A percentile compares a stretch with the other conserved stretches of the same genome.
These are phyloP conservation scores for Melanerpes formicivorus DNA, from an alignment of 2,113 vertebrate genomes.

Conservation along the genomic window DNA sequence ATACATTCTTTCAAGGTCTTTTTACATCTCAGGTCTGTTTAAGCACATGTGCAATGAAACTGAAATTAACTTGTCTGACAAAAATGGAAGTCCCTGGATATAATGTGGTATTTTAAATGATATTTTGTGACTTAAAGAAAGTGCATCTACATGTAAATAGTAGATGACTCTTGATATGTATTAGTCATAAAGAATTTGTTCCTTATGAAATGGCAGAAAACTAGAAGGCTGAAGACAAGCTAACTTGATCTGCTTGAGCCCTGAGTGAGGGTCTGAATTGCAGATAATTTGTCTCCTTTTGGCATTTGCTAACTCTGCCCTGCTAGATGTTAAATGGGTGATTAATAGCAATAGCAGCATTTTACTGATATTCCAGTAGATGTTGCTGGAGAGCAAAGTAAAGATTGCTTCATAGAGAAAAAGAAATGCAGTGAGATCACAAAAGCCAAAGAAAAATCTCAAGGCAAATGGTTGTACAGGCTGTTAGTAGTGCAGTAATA, in stretches of 20 bases:
- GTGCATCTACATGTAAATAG: background rate
- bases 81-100: background rate
- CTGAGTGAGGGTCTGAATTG: background rate
- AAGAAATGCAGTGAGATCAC: conserved; percentile 67
- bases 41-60: background rate
- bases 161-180: background rate
- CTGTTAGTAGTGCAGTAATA: conserved; percentile 71
- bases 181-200: background rate
- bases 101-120: background rate
- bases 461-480: conserved; percentile 62
- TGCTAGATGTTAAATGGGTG: conserved; percentile 70
- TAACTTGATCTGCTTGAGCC: background rate
- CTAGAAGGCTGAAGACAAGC: background rate
- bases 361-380: conserved; percentile 85
- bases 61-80: background rate
- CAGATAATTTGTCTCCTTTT: conserved; percentile 23
- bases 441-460: conserved; percentile 64
- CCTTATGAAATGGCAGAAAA: background rate
- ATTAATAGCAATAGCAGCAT: conserved; percentile 79
- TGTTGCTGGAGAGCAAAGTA: conserved; percentile 87
- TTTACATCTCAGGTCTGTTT: background rate
- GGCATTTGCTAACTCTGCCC: conserved; percentile 67
- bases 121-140: background rate
- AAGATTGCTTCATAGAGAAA: conserved; percentile 64
- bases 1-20: background rate